Conservation (phyloP, 2,113 vertebrate species). For the Melanotaenia duboulayi region DNA sequence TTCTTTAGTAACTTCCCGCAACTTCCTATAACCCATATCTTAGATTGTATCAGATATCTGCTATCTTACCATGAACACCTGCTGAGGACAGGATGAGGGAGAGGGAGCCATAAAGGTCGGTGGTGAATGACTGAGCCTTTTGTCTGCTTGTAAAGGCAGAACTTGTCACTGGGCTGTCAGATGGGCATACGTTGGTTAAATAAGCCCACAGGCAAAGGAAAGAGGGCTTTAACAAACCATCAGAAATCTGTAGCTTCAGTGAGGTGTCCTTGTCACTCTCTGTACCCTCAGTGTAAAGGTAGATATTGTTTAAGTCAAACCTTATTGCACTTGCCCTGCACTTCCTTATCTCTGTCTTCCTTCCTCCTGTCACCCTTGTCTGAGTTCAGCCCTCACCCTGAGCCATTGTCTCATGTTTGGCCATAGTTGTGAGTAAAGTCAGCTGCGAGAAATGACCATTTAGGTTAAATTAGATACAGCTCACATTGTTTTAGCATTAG, state of each 20-base stretch:
- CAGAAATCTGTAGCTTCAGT: background rate
- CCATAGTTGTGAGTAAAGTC: background rate
- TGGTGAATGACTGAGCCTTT: conserved; percentile 30
- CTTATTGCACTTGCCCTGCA: background rate
- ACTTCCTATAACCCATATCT: conserved; percentile 54
- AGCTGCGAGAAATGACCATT: background rate
- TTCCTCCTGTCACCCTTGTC: conserved; percentile 7
- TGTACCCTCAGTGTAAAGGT: background rate
- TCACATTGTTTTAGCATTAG: too few species aligned
- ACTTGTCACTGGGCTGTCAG: conserved; percentile 31
- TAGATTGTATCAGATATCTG: conserved; percentile 58
- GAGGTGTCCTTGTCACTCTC: background rate
- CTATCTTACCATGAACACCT: conserved; percentile 54
- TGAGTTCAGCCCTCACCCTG: background rate
- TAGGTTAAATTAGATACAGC: too few species aligned
- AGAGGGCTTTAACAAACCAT: conserved; percentile 9
- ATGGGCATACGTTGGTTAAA: conserved; percentile 11
- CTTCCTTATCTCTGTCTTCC: background rate
- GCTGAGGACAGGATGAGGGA: conserved; percentile 59
- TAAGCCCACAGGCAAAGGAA: conserved; percentile 5
- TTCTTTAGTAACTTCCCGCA: conserved; percentile 45
- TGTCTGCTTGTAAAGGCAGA: conserved; percentile 44
- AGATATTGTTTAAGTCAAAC: background rate
- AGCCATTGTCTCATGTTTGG: conserved; percentile 4
- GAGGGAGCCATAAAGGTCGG: conserved; percentile 39